Percentiles rank a stretch among this genome's conserved stretches.
phyloP scores from a whole-genome alignment of 2,113 vertebrate species.

The Siniperca knerii region DNA sequence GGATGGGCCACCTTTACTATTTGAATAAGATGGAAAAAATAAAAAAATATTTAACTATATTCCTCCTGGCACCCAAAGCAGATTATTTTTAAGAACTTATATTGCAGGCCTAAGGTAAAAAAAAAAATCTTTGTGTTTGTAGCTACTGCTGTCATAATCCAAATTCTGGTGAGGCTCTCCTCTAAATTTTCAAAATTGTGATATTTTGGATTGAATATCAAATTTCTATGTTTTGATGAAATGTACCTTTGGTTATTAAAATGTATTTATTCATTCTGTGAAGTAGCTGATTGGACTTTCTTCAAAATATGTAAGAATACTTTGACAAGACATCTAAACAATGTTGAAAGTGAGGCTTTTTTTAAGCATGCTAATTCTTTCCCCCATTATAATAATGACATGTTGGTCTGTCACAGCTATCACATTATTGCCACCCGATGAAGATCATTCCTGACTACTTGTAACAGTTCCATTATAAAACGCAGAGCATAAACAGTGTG shows the following conservation, averaged over 20 bases:
- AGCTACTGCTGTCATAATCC: constrained; percentile 41
- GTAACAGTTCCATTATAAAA: constrained; percentile 58
- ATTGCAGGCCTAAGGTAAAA: constrained; percentile 41
- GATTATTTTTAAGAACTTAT: constrained; percentile 51
- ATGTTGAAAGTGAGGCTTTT: constrained; percentile 50
- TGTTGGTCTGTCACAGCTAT: constrained; percentile 65
- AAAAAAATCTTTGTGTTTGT: constrained; percentile 33
- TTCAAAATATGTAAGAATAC: constrained; percentile 39
- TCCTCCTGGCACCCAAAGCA: constrained; percentile 41
- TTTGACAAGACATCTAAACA: constrained; percentile 51
- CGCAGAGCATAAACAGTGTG: constrained; percentile 55
- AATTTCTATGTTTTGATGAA: constrained; percentile 30
- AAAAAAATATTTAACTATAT: constrained; percentile 32
- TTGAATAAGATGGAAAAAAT: constrained; percentile 27
- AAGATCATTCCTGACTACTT: constrained; percentile 47
- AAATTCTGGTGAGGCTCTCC: constrained; percentile 28
- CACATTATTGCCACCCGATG: constrained; percentile 60
- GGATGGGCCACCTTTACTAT: constrained; percentile 33
- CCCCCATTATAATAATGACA: constrained; percentile 53
- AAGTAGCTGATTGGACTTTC: constrained; percentile 54
- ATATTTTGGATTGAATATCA: constrained; percentile 42
- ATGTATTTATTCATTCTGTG: constrained; percentile 55
- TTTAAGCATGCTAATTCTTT: constrained; percentile 51
- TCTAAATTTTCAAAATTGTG: constrained; percentile 42
- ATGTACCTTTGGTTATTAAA: constrained; percentile 27